These are phyloP conservation scores for Phylloscopus trochilus DNA, from an alignment of 2,113 vertebrate species.

Conservation along the genomic window DNA sequence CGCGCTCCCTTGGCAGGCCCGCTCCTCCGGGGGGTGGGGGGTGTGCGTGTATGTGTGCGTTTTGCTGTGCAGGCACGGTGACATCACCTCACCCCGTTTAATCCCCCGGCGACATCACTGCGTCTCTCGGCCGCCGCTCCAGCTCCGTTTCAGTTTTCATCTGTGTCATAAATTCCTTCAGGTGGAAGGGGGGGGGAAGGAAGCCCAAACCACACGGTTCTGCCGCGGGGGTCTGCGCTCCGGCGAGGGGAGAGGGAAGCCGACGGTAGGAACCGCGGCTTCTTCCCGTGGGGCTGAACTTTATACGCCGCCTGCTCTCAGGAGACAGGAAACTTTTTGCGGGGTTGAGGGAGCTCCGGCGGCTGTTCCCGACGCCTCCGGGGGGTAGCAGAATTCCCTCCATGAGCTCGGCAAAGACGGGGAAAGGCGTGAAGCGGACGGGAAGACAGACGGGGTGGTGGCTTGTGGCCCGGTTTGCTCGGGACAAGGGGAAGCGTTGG, in stretches of 20 bases:
- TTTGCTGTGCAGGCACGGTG: conserved; percentile 40
- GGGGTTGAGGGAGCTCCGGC: not conserved
- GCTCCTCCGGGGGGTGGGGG: not conserved
- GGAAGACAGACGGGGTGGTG: too few relatives aligned
- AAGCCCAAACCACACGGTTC: not conserved
- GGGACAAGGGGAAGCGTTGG: not conserved
- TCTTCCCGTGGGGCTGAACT: not conserved
- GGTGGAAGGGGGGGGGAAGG: not conserved
- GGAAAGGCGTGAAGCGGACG: not conserved
- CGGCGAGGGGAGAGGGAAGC: not conserved
- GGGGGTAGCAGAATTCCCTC: not conserved
- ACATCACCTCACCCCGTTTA: conserved; percentile 65
- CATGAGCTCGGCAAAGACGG: not conserved
- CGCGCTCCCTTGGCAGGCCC: conserved; percentile 26
- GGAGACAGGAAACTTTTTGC: not conserved
- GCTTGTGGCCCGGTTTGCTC: not conserved
- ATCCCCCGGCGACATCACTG: conserved; percentile 52
- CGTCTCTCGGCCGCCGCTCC: not conserved
- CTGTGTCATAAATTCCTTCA: not conserved
- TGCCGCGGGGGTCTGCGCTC: not conserved
- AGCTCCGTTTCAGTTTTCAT: conserved; percentile 4
- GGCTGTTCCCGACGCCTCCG: not conserved
- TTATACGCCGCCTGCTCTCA: not conserved
- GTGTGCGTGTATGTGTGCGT: not conserved
- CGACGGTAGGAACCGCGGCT: not conserved